Base-by-base conservation (phyloP, 64 coral and sea anemone species). In the Cladopsammia gracilis region DNA sequence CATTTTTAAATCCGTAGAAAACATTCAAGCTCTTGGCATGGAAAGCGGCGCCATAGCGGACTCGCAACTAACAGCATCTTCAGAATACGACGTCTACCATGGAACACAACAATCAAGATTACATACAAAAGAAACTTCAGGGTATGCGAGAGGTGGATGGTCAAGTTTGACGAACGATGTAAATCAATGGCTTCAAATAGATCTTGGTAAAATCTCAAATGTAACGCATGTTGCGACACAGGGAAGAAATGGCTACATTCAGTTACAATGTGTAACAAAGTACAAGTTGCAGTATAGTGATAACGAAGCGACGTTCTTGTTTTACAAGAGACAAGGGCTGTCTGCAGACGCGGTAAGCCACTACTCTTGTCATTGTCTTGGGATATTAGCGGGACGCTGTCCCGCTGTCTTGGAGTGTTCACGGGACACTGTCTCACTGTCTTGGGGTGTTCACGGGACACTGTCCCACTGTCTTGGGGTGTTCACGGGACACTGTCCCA, bases 1-100 rank as follows among this genome's bases (percentile, higher is more conserved):
- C 11, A 10, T 70, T 34, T 23, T 25, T 70, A 26, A 43, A 25
- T 70, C 10, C 58, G 10, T 16, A 82, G 78, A 82, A 42, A 16
- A 64, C 5, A 82, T 82, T 15, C 23, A 18, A 64, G 78, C 78
- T 10, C 58, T 82, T 82, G 78, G 78, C 5, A 82, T 82, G 78
- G 78, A 82, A 64, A 82, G 78, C 34, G 78, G 78, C 14, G 42
- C 78, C 1, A 82, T 82, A n/a, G 16, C 25, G 1, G 78, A 82
- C 58, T 82, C 78, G 18, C 78, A 82, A 64, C 34, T 82, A 64
- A 62, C 57, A 20, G 78, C 78, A 10, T 82, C 78, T 59, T 64
- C 78, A 44, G 16, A 18, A 7, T 82, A 0, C 1, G 16, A 48
- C 45, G 15, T 46, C 15, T 82, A 82, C 25, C 58, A 82, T 56